These are phyloP conservation scores for Coracias cyanogaster DNA, from an alignment of 2,797 vertebrate species.

Conservation along the genomic window DNA sequence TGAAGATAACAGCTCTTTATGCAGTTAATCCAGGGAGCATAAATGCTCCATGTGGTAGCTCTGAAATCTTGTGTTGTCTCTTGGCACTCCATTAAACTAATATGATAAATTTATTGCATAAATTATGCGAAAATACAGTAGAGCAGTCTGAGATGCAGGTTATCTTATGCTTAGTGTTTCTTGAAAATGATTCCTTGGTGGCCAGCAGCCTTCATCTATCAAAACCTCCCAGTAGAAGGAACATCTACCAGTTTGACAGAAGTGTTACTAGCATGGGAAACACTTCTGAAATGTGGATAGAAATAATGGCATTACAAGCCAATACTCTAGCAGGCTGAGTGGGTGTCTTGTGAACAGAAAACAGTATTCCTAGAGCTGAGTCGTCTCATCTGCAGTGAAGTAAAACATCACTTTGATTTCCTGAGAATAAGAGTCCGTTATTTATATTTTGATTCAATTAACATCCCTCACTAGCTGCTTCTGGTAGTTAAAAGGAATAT, in stretches of 20 bases:
- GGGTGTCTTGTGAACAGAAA: constrained; percentile 40
- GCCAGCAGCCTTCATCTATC: neutral
- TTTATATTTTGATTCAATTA: neutral
- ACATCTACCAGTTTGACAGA: neutral
- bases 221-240: neutral
- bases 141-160: neutral
- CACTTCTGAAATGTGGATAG: neutral
- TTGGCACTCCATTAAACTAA: neutral
- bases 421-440: neutral
- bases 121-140: neutral
- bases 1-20: neutral
- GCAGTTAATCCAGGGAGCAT: neutral
- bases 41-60: neutral
- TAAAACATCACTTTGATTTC: neutral
- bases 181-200: neutral
- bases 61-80: neutral
- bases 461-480: neutral
- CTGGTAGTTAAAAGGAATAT: neutral
- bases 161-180: neutral
- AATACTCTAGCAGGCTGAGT: constrained; percentile 31
- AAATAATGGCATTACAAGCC: constrained; percentile 42
- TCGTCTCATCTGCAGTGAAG: neutral
- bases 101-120: neutral
- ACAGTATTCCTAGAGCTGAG: constrained; percentile 6
- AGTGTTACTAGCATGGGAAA: constrained; percentile 34